A percentile compares a stretch with the other conserved stretches of the same genome.
Evolutionary conservation across 2,888 invertebrate genomes (phyloP).

Genomic region (Microplitis manilae): DNA sequence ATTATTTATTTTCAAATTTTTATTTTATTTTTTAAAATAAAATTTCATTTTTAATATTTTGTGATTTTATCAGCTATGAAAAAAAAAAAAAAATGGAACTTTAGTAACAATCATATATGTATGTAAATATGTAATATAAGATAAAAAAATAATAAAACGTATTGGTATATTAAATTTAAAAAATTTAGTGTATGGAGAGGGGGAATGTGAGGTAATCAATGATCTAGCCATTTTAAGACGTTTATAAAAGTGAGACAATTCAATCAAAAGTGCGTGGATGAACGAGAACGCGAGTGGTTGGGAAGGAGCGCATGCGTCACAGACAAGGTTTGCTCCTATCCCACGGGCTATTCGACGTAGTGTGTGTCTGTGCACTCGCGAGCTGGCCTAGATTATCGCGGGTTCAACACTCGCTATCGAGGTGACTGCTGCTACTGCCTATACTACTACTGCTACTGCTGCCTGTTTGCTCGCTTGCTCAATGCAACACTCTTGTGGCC

Average conservation of each 20-base stretch:
- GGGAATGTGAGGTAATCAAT: background rate
- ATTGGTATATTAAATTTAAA: background rate
- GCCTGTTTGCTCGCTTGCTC: conserved; percentile 57
- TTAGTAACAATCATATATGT: no score
- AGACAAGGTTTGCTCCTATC: conserved; percentile 36
- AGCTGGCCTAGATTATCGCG: conserved; percentile 73
- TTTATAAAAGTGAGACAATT: conserved; percentile 13
- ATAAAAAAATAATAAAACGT: no score
- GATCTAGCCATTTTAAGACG: conserved; percentile 1
- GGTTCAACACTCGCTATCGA: conserved; percentile 72
- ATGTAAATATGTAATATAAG: no score
- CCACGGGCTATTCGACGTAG: conserved; percentile 38
- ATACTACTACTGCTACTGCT: conserved; percentile 51
- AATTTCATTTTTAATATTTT: no score
- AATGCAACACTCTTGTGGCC: conserved; percentile 50
- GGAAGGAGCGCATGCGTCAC: conserved; percentile 38
- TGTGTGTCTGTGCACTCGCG: conserved; percentile 72
- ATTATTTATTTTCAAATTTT: background rate
- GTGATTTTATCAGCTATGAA: no score
- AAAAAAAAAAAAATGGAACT: no score
- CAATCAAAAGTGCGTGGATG: conserved; percentile 20
- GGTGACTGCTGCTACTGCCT: conserved; percentile 61
- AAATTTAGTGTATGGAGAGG: background rate
- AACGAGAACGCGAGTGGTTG: conserved; percentile 21
- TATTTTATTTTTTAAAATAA: background rate